Evolutionary conservation across 2,888 invertebrate genomes (phyloP).

Genomic region (Bombylius discolor): DNA sequence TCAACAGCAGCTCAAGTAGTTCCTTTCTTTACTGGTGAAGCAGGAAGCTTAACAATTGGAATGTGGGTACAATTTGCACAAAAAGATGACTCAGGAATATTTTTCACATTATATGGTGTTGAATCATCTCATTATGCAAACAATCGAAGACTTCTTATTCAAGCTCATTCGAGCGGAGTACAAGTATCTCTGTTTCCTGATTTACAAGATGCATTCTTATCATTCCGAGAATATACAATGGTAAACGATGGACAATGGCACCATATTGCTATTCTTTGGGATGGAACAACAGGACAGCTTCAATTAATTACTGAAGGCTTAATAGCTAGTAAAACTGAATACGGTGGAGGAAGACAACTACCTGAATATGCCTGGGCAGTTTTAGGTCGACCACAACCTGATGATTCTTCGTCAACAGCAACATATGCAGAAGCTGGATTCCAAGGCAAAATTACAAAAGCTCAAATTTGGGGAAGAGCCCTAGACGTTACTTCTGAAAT

Average conservation of each 20-base stretch:
- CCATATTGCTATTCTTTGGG: constrained; percentile 91
- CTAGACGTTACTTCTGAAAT: constrained; percentile 84
- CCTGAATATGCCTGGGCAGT: constrained; percentile 85
- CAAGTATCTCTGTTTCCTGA: constrained; percentile 82
- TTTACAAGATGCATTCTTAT: constrained; percentile 75
- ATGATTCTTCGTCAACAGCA: constrained; percentile 43
- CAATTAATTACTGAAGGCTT: constrained; percentile 91
- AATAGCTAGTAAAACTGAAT: constrained; percentile 83
- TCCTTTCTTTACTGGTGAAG: constrained; percentile 69
- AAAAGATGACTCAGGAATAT: constrained; percentile 82
- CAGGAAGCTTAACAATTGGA: constrained; percentile 72
- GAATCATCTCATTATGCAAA: constrained; percentile 66
- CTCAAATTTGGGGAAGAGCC: constrained; percentile 87
- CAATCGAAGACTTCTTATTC: constrained; percentile 67
- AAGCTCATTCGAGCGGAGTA: constrained; percentile 87
- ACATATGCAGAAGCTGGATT: constrained; percentile 78
- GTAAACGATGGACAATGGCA: constrained; percentile 96
- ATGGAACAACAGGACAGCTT: constrained; percentile 74
- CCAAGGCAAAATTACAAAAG: constrained; percentile 87
- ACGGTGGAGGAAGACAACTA: constrained; percentile 71
- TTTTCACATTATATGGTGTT: constrained; percentile 86
- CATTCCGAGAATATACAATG: constrained; percentile 82
- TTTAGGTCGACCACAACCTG: constrained; percentile 75
- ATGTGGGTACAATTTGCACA: constrained; percentile 95
- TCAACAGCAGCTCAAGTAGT: constrained; percentile 88